Evolutionary conservation across 2,113 vertebrate species (phyloP).

Genomic region (Heloderma charlesbogerti): DNA sequence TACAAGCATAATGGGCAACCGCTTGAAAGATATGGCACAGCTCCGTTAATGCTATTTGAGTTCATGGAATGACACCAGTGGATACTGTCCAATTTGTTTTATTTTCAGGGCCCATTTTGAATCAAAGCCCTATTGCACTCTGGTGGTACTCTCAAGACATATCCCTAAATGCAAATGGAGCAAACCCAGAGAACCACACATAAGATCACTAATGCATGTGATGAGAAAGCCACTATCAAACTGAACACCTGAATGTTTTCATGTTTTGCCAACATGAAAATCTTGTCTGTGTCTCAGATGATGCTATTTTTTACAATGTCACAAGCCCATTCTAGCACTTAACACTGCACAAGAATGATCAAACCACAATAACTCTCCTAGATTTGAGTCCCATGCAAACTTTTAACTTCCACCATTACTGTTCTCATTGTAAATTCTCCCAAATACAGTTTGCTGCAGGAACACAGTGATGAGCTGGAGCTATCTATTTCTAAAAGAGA

Average conservation of each 20-base stretch:
- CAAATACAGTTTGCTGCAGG: constrained; percentile 32
- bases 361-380: not conserved
- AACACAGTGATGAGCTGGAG: constrained; percentile 54
- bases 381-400: constrained; percentile 34
- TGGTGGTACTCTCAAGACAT: not conserved
- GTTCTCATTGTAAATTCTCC: not conserved
- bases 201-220: not conserved
- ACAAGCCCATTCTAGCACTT: not conserved
- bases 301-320: constrained; percentile 4
- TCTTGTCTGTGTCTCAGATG: not conserved
- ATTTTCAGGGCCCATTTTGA: not conserved
- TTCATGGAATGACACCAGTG: too few species aligned
- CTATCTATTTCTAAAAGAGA: constrained; percentile 48
- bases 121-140: not conserved
- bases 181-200: not conserved
- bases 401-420: not conserved
- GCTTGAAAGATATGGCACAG: too few species aligned
- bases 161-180: constrained; percentile 8
- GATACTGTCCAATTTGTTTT: not conserved
- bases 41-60: too few species aligned
- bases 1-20: too few species aligned
- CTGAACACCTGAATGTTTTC: not conserved
- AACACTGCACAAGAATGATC: not conserved
- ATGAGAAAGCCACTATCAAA: not conserved
- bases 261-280: constrained; percentile 27